phyloP scores from a whole-genome alignment of 2,797 vertebrate genomes.

The Poecilia gillii region DNA sequence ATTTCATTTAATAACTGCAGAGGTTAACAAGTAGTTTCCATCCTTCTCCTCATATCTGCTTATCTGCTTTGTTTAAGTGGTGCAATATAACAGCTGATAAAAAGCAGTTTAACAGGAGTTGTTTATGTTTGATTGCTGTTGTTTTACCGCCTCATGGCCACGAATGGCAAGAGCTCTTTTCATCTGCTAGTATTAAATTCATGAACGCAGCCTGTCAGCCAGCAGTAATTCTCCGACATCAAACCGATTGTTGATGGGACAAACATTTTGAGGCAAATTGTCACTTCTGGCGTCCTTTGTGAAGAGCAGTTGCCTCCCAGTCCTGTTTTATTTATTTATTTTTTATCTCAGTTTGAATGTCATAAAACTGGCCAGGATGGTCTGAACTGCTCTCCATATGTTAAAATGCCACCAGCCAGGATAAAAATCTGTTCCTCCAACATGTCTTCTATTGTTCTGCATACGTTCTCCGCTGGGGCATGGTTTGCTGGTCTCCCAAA shows the following conservation, averaged over 20 bases:
- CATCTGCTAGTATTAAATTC: slow-evolving; percentile 1
- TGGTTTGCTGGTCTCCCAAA: slow-evolving; percentile 74
- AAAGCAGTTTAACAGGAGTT: slow-evolving; percentile 41
- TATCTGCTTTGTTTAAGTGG: slow-evolving; percentile 42
- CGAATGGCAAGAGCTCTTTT: not conserved
- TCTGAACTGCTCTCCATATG: not conserved
- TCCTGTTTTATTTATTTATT: slow-evolving; percentile 3
- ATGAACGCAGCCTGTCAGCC: slow-evolving; percentile 3
- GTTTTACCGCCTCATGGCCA: slow-evolving; percentile 28
- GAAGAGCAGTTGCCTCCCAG: slow-evolving; percentile 16
- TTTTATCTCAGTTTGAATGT: slow-evolving; percentile 28
- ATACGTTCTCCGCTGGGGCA: slow-evolving; percentile 59
- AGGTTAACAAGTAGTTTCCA: not conserved
- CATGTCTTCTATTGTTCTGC: slow-evolving; percentile 58
- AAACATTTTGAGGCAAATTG: not conserved
- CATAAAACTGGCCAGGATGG: not conserved
- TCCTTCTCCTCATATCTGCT: not conserved
- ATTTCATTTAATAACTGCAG: not conserved
- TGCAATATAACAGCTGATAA: slow-evolving; percentile 48
- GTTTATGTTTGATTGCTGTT: slow-evolving; percentile 29
- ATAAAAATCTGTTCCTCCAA: slow-evolving; percentile 51
- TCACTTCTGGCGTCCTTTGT: slow-evolving; percentile 10
- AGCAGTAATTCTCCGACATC: not conserved
- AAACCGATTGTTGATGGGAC: not conserved
- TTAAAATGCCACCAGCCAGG: slow-evolving; percentile 35